Base-by-base conservation (phyloP, 1,140 invertebrate genomes). In the Stegodyphus dumicola region DNA sequence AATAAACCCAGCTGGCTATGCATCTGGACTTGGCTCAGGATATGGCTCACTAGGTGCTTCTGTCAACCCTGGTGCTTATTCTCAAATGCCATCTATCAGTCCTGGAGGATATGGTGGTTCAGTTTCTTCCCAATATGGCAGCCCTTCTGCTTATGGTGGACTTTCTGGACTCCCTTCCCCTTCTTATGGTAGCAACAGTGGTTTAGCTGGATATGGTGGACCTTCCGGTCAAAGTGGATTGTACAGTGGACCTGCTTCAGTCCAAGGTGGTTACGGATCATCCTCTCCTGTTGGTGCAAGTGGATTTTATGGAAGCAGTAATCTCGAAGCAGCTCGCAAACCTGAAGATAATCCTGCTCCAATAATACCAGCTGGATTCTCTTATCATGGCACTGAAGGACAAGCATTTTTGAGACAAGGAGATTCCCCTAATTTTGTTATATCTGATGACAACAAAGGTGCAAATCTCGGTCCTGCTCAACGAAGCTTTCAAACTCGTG, bases 1-100 rank as follows among this genome's bases (percentile, higher is more conserved):
- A 33, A 92, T 92, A 51, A 52, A 48, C 75, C 49, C 86, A 52
- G 70, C 73, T 33, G 66, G 73, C 69, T 84, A 87, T 69, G 86
- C 88, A 74, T 85, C 88, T 67, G 88, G 88, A 71, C 18, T 48
- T 52, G 17, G 17, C 6, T 17, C 65, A 67, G 15, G 17, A 7
- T 67, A 67, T 67, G 65, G 65, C 7, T 33, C 33, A 33, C 3
- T 33, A 33, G 15, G 17, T 15, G 65, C 0, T 15, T 60, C 9
- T 60, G 77, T 13, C 7, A 56, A 51, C 9, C 49, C 75, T 17
- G 13, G 52, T 15, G 60, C 7, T 54, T 13, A 15, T 18, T 11
- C 90, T 48, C 91, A 92, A 49, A 18, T 18, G 71, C 49, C 86
- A 56, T 56, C 66, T 33, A 53, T 15, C 2, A 60, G 5, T 15